A percentile compares a stretch with the other conserved stretches of the same genome.
These are phyloP conservation scores for Embiotoca jacksoni DNA, from an alignment of 2,113 vertebrate species.

Conservation along the genomic window DNA sequence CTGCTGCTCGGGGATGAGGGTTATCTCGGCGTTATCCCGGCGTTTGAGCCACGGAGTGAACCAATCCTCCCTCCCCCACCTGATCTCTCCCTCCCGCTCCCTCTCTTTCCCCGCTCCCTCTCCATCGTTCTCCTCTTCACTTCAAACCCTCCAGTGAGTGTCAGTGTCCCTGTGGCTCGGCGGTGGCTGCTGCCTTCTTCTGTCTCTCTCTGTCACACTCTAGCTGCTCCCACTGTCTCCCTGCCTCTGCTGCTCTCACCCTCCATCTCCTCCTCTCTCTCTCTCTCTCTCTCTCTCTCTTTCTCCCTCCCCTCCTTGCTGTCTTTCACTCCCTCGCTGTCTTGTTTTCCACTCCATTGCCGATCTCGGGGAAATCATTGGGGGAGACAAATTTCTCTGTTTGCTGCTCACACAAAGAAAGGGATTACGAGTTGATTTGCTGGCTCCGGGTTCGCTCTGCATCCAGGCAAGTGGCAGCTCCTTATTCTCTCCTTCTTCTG, in stretches of 20 bases:
- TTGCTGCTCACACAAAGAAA: conserved; percentile 87
- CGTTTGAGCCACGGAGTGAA: conserved; percentile 63
- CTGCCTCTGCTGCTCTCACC: conserved; percentile 71
- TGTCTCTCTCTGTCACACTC: conserved; percentile 75
- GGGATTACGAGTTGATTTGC: conserved; percentile 89
- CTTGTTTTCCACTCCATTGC: conserved; percentile 81
- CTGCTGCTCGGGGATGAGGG: conserved; percentile 82
- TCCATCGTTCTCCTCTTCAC: conserved; percentile 65
- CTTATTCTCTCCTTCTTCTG: conserved; percentile 51
- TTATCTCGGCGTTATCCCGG: conserved; percentile 73
- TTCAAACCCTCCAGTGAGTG: conserved; percentile 78
- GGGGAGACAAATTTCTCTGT: conserved; percentile 87
- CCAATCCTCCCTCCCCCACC: conserved; percentile 69
- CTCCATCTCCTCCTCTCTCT: conserved; percentile 68
- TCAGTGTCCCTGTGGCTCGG: conserved; percentile 77
- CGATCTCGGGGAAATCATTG: conserved; percentile 86
- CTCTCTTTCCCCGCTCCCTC: conserved; percentile 40
- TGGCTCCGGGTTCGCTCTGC: conserved; percentile 80
- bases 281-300: conserved; percentile 50
- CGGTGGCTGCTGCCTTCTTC: conserved; percentile 72
- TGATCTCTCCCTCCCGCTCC: conserved; percentile 61
- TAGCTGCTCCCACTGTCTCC: conserved; percentile 72
- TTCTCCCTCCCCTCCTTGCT: conserved; percentile 63
- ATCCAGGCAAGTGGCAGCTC: conserved; percentile 87
- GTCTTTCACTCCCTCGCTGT: conserved; percentile 78